phyloP scores from a whole-genome alignment of 2,888 invertebrate species.

The Rhorus exstirpatorius region DNA sequence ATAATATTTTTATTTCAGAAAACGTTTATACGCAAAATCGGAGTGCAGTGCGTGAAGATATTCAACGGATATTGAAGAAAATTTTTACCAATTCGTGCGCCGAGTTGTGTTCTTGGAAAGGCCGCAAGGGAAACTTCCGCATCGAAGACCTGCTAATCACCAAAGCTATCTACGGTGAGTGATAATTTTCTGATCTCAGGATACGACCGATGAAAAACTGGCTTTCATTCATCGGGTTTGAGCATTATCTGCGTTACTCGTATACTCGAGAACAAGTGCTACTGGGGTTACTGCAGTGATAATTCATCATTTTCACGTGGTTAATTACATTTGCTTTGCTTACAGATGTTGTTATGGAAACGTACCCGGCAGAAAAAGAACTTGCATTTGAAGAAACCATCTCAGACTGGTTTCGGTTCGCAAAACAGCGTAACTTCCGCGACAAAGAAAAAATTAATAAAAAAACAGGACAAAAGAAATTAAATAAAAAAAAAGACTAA shows the following conservation, averaged over 20 bases:
- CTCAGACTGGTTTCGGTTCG: constrained; percentile 5
- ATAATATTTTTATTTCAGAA: constrained; percentile 14
- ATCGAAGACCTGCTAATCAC: constrained; percentile 21
- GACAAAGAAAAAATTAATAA: background rate
- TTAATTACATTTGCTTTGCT: background rate
- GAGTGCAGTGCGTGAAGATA: constrained; percentile 27
- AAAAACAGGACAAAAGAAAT: too few species aligned
- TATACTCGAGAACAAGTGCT: background rate
- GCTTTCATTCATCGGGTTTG: too few species aligned
- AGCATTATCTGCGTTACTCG: background rate
- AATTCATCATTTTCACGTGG: background rate
- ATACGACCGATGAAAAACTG: too few species aligned
- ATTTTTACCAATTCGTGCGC: constrained; percentile 27
- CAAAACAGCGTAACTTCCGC: background rate
- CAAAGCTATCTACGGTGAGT: constrained; percentile 12
- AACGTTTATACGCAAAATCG: constrained; percentile 41
- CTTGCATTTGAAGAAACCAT: background rate
- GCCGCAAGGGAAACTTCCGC: constrained; percentile 30
- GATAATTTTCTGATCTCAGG: background rate
- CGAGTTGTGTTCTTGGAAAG: constrained; percentile 39
- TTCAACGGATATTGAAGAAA: constrained; percentile 13
- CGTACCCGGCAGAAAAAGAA: background rate
- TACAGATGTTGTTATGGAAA: constrained; percentile 1
- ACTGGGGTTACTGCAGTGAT: constrained; percentile 1
- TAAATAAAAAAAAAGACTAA: too few species aligned